Conservation (phyloP, 2,888 invertebrate genomes). For the Odontomyia ornata region DNA sequence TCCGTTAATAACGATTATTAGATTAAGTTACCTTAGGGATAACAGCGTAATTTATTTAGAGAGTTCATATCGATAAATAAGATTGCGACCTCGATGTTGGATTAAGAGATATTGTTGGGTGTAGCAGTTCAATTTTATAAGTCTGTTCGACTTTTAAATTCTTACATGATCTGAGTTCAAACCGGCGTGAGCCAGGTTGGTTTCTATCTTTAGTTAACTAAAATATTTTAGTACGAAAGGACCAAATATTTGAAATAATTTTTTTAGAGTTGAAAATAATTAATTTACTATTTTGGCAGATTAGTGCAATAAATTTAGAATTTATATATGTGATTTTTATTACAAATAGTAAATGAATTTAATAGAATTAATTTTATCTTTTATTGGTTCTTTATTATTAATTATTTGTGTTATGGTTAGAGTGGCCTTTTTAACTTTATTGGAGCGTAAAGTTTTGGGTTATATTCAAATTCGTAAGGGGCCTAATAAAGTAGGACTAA, state of each 20-base stretch:
- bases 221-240: slow-evolving; percentile 83
- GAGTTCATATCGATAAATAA: slow-evolving; percentile 75
- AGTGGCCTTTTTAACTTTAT: slow-evolving; percentile 77
- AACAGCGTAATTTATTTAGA: slow-evolving; percentile 83
- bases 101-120: not conserved
- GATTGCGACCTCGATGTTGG: slow-evolving; percentile 26
- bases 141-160: slow-evolving; percentile 85
- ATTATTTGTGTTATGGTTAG: slow-evolving; percentile 71
- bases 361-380: slow-evolving; percentile 64
- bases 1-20: slow-evolving; percentile 71
- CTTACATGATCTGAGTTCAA: slow-evolving; percentile 52
- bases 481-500: slow-evolving; percentile 74
- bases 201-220: slow-evolving; percentile 51
- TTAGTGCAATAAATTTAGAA: slow-evolving; percentile 77
- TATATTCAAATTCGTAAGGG: slow-evolving; percentile 80
- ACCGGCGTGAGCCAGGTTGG: slow-evolving; percentile 37
- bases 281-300: slow-evolving; percentile 71
- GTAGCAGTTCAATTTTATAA: slow-evolving; percentile 55
- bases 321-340: slow-evolving; percentile 69
- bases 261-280: slow-evolving; percentile 59
- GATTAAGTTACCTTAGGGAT: slow-evolving; percentile 84
- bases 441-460: slow-evolving; percentile 76
- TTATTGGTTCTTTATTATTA: slow-evolving; percentile 66
- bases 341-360: slow-evolving; percentile 69
- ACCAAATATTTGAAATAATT: slow-evolving; percentile 68